These are phyloP conservation scores for Crotophaga sulcirostris DNA, from an alignment of 2,113 vertebrate genomes.

Conservation along the genomic window DNA sequence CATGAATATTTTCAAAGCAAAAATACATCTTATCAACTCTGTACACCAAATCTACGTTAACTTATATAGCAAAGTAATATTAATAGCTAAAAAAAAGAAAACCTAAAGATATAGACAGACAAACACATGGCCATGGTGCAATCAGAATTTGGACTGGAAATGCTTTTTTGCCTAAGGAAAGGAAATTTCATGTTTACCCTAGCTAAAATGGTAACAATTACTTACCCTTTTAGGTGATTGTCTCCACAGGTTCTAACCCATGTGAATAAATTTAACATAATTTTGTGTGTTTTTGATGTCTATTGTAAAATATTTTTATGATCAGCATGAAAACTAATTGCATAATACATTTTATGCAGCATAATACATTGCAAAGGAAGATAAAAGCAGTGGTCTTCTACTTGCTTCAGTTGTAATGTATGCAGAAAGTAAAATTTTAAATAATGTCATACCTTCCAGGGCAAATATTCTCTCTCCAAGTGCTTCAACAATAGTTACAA, in stretches of 20 bases:
- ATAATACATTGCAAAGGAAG: background rate
- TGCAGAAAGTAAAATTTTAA: background rate
- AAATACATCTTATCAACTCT: background rate
- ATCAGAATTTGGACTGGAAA: background rate
- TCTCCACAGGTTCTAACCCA: background rate
- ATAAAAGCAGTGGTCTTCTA: background rate
- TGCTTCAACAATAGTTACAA: constrained; percentile 89
- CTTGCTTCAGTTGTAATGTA: background rate
- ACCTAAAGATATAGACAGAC: background rate
- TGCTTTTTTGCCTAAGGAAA: background rate
- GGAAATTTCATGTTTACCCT: background rate
- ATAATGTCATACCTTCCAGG: constrained; percentile 85
- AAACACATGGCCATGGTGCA: background rate
- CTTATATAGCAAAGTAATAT: background rate
- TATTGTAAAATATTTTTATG: background rate
- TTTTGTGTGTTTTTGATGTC: background rate
- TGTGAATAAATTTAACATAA: background rate
- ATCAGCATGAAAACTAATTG: background rate
- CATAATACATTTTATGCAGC: background rate
- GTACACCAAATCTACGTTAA: background rate
- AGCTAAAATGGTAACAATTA: background rate
- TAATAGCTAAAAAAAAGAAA: background rate
- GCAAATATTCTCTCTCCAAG: constrained; percentile 94
- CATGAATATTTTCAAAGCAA: background rate
- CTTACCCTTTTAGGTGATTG: background rate